Evolutionary conservation across 2,888 invertebrate genomes (phyloP), one percentile per base, ranked within the genome.

Genomic region (Thecocarcelia acutangulata): DNA sequence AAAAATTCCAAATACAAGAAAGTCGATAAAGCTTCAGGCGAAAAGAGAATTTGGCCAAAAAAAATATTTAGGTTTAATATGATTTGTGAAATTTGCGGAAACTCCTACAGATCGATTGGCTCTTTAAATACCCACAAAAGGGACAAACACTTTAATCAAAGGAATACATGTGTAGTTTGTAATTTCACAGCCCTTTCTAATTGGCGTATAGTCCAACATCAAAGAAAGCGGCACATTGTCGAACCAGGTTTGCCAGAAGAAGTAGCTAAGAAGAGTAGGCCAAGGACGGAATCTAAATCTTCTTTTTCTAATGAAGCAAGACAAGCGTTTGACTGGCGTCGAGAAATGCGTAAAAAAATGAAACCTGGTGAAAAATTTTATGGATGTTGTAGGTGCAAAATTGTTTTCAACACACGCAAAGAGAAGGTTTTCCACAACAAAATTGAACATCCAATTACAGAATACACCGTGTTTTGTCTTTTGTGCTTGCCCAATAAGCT

Each of bases 1-100:
- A n/a, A n/a, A n/a, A n/a, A n/a, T n/a, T 12, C 42, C 5, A 28
- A 44, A 21, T 37, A 44, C 33, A 17, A 21, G 9, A 46, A 2
- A 28, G 59, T 42, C 3, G 52, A 61, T 0, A 61, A 42, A 17
- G 42, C 40, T 11, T 12, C n/a, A 13, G 37, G n/a, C 24, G 3
- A 21, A 37, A 66, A 59, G 33, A 56, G n/a, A 33, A 37, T 44
- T 37, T 80, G 68, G 68, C 76, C 76, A n/a, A 76, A 76, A 61
- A 76, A 76, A 12, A 44, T 56, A 52, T 78, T 78, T 58, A 50
- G 44, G 48, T 61, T 52, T 19, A 66, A 72, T 48, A 40, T 72
- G 46, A 79, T 82, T 19, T 82, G 82, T 56, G 78, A 82, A 66
- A 54, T 70, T 3, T 82, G 82, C n/a, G 82, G 82, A 0, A 59